phyloP scores from a whole-genome alignment of 2,888 invertebrate genomes.

The Sinelater perroti region DNA sequence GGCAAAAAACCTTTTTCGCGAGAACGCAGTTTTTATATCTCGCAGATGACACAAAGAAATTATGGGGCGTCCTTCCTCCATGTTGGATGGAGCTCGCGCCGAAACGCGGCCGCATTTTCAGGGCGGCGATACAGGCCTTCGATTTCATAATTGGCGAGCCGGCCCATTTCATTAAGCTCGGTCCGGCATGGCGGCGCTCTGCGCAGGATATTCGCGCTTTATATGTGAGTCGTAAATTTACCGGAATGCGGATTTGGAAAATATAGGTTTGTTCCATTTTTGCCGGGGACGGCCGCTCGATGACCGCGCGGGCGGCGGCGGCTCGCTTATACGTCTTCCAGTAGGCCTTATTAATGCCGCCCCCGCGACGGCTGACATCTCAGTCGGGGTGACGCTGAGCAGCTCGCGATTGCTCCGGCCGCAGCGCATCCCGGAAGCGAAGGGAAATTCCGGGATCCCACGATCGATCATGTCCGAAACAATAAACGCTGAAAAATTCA shows the following conservation, averaged over 20 bases:
- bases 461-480: constrained; percentile 33
- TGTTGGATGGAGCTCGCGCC: constrained; percentile 34
- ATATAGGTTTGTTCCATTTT: constrained; percentile 56
- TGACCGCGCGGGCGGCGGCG: constrained; percentile 46
- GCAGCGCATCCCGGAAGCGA: too few species aligned
- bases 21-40: constrained; percentile 41
- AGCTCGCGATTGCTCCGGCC: too few species aligned
- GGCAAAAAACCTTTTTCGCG: constrained; percentile 42
- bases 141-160: constrained; percentile 53
- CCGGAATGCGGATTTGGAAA: constrained; percentile 56
- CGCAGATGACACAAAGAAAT: constrained; percentile 43
- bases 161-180: constrained; percentile 56
- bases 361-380: too few species aligned
- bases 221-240: constrained; percentile 55
- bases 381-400: too few species aligned
- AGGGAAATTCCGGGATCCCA: too few species aligned
- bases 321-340: too few species aligned
- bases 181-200: constrained; percentile 47
- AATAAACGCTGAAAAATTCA: constrained; percentile 35
- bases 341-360: too few species aligned
- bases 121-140: constrained; percentile 44
- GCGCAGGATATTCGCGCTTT: constrained; percentile 48
- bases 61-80: constrained; percentile 38
- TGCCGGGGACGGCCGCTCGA: constrained; percentile 52
- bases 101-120: too few species aligned